These are phyloP conservation scores for Zaprionus ghesquierei DNA, from an alignment of 1,140 invertebrate species.

Conservation along the genomic window DNA sequence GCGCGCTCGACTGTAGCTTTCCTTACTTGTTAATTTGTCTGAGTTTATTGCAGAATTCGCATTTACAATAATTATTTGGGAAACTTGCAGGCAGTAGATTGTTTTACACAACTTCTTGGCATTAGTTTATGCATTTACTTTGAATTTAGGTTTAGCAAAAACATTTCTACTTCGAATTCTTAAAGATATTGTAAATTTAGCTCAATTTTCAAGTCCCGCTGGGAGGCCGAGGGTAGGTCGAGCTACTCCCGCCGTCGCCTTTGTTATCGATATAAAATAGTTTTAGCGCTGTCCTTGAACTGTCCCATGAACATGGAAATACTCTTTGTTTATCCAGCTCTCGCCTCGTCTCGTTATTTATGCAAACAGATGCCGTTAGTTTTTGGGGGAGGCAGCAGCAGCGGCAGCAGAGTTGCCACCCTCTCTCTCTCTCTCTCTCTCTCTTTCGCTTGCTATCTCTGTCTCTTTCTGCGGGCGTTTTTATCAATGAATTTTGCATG, in stretches of 20 bases:
- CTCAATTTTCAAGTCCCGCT: neutral
- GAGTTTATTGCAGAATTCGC: neutral
- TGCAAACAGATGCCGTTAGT: constrained; percentile 6
- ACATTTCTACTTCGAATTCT: neutral
- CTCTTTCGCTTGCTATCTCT: neutral
- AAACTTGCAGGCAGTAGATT: neutral
- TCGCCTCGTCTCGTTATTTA: constrained; percentile 4
- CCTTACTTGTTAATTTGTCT: neutral
- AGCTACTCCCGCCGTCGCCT: neutral
- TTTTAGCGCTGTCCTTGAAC: constrained; percentile 21
- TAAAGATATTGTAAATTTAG: neutral
- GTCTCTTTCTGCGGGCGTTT: no score
- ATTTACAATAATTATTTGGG: no score
- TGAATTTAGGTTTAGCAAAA: no score
- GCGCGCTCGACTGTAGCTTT: no score
- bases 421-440: neutral
- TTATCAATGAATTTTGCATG: constrained; percentile 40
- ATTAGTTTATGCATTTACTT: no score
- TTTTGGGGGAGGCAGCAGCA: neutral
- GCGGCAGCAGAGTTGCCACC: neutral
- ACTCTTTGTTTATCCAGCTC: constrained; percentile 12
- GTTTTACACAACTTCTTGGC: no score
- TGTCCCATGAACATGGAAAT: constrained; percentile 24
- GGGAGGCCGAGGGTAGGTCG: neutral
- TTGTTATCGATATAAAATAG: neutral